phyloP scores from a whole-genome alignment of 2,113 vertebrate genomes.

The Ivindomyrus marchei region DNA sequence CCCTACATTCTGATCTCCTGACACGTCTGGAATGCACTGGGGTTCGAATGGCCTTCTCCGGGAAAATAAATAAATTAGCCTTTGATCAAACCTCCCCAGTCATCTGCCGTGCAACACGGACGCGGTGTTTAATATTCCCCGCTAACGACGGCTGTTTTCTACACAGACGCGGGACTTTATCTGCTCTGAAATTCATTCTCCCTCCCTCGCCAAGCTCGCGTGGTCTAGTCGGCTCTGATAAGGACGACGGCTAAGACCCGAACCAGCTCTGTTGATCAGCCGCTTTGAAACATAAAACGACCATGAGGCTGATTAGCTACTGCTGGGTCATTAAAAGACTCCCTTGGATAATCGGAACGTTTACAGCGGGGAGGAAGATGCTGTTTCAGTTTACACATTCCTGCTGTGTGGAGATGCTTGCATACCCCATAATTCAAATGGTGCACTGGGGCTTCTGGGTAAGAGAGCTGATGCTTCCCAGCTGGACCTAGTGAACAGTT shows the following conservation, averaged over 20 bases:
- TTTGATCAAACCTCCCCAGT: conserved; percentile 40
- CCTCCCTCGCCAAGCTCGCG: neutral
- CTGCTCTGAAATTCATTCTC: neutral
- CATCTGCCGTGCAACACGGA: conserved; percentile 37
- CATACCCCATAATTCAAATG: neutral
- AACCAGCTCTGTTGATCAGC: neutral
- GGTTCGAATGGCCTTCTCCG: conserved; percentile 26
- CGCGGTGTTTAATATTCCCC: conserved; percentile 10
- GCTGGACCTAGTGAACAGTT: neutral
- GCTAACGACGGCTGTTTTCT: neutral
- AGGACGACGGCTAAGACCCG: neutral
- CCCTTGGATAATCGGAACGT: neutral
- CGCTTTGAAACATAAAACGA: neutral
- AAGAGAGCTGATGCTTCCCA: neutral
- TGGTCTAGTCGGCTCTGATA: neutral
- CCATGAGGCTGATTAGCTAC: neutral
- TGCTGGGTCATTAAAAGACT: neutral
- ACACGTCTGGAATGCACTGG: conserved; percentile 10
- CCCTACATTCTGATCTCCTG: conserved; percentile 23
- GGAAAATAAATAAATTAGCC: conserved; percentile 43
- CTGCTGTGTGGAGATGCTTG: neutral
- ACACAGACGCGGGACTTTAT: neutral
- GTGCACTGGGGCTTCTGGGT: neutral
- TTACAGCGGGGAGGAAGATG: neutral
- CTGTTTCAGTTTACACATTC: neutral